Evolutionary conservation across 1,140 invertebrate species (phyloP).

Genomic region (Acromyrmex charruanus): DNA sequence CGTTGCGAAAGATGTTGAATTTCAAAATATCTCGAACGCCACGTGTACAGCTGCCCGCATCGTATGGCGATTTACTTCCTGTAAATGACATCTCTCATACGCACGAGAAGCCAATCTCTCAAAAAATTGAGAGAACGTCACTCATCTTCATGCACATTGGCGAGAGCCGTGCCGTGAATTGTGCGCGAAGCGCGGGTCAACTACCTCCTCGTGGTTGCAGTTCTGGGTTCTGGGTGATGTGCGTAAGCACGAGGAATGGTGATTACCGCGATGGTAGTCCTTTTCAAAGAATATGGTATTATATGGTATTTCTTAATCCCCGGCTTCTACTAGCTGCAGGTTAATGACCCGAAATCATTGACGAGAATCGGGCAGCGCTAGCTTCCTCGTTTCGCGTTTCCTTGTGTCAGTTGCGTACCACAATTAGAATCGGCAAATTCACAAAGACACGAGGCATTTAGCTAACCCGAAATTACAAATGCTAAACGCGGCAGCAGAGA

Average conservation of each 20-base stretch:
- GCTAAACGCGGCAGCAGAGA: neutral
- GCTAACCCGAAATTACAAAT: conserved; percentile 28
- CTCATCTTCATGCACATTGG: conserved; percentile 31
- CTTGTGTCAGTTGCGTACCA: conserved; percentile 10
- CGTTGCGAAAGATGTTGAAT: neutral
- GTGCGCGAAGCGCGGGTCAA: conserved; percentile 58
- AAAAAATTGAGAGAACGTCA: conserved; percentile 56
- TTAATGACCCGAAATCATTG: conserved; percentile 54
- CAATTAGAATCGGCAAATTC: conserved; percentile 40
- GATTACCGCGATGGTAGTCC: conserved; percentile 69
- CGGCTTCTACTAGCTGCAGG: neutral
- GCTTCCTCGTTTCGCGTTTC: conserved; percentile 20
- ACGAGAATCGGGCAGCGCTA: conserved; percentile 16
- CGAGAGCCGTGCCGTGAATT: conserved; percentile 36
- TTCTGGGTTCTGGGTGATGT: conserved; percentile 53
- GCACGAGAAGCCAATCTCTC: neutral
- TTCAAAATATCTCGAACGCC: conserved; percentile 7
- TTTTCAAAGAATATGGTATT: conserved; percentile 39
- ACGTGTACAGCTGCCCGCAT: neutral
- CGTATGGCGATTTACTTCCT: conserved; percentile 12
- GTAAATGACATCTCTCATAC: conserved; percentile 44
- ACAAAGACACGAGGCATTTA: neutral
- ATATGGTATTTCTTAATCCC: conserved; percentile 36
- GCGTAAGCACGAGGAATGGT: conserved; percentile 66
- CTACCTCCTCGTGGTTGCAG: conserved; percentile 62